Evolutionary conservation across 2,888 invertebrate genomes (phyloP).

Genomic region (Nymphalis c-album): DNA sequence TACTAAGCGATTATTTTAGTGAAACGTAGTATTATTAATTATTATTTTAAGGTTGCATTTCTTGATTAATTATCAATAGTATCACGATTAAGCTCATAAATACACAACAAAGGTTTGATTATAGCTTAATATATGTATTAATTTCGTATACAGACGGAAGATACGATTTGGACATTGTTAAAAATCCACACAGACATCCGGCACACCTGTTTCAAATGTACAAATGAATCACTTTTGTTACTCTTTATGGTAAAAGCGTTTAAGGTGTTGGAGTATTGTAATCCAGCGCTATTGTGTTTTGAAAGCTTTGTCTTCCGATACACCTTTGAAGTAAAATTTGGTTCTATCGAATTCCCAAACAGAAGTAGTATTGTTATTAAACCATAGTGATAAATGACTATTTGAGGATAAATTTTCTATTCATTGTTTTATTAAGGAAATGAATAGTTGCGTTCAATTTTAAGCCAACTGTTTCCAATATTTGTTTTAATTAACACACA

Average conservation of each 20-base stretch:
- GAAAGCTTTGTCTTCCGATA: slow-evolving; percentile 26
- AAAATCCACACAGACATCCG: slow-evolving; percentile 44
- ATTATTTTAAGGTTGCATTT: too few species aligned
- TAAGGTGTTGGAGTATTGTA: slow-evolving; percentile 30
- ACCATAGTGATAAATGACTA: slow-evolving; percentile 17
- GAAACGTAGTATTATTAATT: too few species aligned
- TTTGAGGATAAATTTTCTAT: not conserved
- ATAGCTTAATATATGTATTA: not conserved
- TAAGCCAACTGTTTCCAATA: too few species aligned
- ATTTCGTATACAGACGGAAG: slow-evolving; percentile 41
- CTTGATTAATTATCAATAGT: too few species aligned
- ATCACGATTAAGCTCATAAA: too few species aligned
- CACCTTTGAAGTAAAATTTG: slow-evolving; percentile 27
- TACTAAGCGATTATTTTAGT: too few species aligned
- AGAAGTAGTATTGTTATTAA: slow-evolving; percentile 6
- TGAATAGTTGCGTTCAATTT: not conserved
- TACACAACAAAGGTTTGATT: too few species aligned
- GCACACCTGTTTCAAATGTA: slow-evolving; percentile 49
- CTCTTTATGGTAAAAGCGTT: slow-evolving; percentile 31
- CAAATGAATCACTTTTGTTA: slow-evolving; percentile 44
- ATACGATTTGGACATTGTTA: slow-evolving; percentile 43
- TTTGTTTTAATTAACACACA: too few species aligned
- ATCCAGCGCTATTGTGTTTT: slow-evolving; percentile 30
- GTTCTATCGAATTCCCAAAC: slow-evolving; percentile 9
- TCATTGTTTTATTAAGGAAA: not conserved